Evolutionary conservation across 1,140 invertebrate genomes (phyloP), one percentile per base, ranked within the genome.

Genomic region (Laupala kohalensis): DNA sequence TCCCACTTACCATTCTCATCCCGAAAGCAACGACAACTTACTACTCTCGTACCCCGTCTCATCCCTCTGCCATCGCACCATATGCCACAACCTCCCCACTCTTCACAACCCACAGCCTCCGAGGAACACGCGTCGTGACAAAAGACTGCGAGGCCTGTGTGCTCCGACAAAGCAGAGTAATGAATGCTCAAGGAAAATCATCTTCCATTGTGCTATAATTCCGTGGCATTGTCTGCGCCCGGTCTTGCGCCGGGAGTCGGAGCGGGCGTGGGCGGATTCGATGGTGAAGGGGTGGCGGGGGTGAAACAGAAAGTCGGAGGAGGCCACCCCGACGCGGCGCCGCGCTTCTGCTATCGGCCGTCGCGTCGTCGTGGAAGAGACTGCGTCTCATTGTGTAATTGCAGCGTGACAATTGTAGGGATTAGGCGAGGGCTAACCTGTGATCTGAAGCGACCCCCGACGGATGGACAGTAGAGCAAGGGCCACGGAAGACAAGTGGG

Each of bases 131-230:
- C 37, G 19, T n/a, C 25, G 67, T 25, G 28, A 72, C 71, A 72
- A 72, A 72, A 69, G 71, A 12, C 37, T 19, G 37, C 37, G 25
- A 25, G 27, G 15, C 4, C 65, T 37, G 28, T 19, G 19, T 5
- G 63, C 70, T n/a, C 25, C 23, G 5, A 71, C 70, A 72, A 72
- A 72, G 66, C 64, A 12, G 19, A 24, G 71, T 72, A 72, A 72
- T 72, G 71, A 72, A 67, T 72, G n/a, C 27, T 67, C 24, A 72
- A 72, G 66, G 71, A 72, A 72, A 72, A 72, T 72, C 71, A 72
- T 72, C 71, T 69, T 72, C 71, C 37, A 72, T 72, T 72, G 71
- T 72, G 53, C 19, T 26, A 69, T 69, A 72, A 72, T 72, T 72
- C 71, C 53, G 37, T 15, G 27, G 53, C 67, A 72, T 72, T 72